These are phyloP conservation scores for Machimus atricapillus DNA, from an alignment of 2,888 invertebrate species.

Conservation along the genomic window DNA sequence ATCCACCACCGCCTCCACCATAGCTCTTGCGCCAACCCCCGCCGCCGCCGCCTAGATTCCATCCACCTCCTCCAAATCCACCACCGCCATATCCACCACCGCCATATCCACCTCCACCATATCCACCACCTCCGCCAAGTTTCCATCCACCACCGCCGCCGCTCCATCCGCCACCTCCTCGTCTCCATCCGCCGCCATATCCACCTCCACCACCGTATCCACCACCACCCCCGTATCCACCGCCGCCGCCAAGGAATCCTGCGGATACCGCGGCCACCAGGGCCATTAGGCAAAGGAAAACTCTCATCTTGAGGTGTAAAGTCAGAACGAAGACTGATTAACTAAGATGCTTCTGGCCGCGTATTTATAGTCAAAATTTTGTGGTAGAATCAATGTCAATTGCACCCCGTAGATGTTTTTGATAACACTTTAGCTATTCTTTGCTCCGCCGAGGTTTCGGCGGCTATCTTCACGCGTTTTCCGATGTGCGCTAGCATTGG, in stretches of 20 bases:
- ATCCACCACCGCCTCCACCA: slow-evolving; percentile 70
- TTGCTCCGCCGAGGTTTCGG: neutral
- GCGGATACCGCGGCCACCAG: slow-evolving; percentile 31
- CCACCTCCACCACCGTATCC: neutral
- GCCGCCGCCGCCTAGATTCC: slow-evolving; percentile 54
- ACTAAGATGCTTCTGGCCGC: neutral
- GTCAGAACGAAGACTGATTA: slow-evolving; percentile 26
- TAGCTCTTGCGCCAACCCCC: slow-evolving; percentile 67
- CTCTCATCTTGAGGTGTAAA: slow-evolving; percentile 12
- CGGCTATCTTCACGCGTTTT: neutral
- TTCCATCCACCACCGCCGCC: slow-evolving; percentile 31
- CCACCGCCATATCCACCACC: neutral
- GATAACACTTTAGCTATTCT: neutral
- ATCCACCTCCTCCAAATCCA: slow-evolving; percentile 42
- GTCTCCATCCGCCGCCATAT: neutral
- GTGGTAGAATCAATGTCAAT: slow-evolving; percentile 30
- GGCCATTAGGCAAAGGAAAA: slow-evolving; percentile 27
- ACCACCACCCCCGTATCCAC: slow-evolving; percentile 13
- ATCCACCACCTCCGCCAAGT: slow-evolving; percentile 45
- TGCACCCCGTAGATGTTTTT: neutral
- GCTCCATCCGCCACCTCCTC: slow-evolving; percentile 18
- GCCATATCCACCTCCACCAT: slow-evolving; percentile 55
- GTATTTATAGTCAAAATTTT: slow-evolving; percentile 26
- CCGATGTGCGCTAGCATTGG: neutral
- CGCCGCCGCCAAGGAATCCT: slow-evolving; percentile 31